Conservation (phyloP, 2,113 vertebrate species). For the Protomyctophum bolini region DNA sequence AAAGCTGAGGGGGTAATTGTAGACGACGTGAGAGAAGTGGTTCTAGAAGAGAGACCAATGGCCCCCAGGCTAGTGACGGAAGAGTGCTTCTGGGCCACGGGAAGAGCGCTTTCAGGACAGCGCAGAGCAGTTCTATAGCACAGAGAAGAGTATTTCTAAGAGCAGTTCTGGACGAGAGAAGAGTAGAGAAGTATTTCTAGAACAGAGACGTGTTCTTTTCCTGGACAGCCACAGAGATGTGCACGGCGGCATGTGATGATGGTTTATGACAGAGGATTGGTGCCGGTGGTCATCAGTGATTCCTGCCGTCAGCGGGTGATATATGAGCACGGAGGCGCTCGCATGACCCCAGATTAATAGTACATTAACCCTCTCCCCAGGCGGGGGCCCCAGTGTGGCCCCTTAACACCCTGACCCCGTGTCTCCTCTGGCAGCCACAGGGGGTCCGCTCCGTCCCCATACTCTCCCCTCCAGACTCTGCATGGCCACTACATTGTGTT, state of each 20-base stretch:
- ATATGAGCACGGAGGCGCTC: conserved; percentile 55
- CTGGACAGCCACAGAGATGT: neutral
- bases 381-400: conserved; percentile 55
- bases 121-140: too few relatives aligned
- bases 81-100: too few relatives aligned
- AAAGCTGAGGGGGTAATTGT: too few relatives aligned
- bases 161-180: too few relatives aligned
- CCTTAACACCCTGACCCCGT: conserved; percentile 73
- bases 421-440: conserved; percentile 65
- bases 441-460: conserved; percentile 56
- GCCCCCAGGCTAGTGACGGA: too few relatives aligned
- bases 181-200: too few relatives aligned
- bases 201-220: too few relatives aligned
- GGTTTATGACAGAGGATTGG: conserved; percentile 49
- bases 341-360: conserved; percentile 78
- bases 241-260: neutral
- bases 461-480: conserved; percentile 50
- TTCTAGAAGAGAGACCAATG: too few relatives aligned
- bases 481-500: conserved; percentile 66
- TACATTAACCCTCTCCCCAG: conserved; percentile 72
- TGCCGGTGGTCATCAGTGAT: conserved; percentile 45
- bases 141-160: too few relatives aligned
- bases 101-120: too few relatives aligned
- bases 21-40: too few relatives aligned
- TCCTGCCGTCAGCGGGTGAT: conserved; percentile 68